Evolutionary conservation across 2,888 invertebrate genomes (phyloP).

Genomic region (Corbicula japonica): DNA sequence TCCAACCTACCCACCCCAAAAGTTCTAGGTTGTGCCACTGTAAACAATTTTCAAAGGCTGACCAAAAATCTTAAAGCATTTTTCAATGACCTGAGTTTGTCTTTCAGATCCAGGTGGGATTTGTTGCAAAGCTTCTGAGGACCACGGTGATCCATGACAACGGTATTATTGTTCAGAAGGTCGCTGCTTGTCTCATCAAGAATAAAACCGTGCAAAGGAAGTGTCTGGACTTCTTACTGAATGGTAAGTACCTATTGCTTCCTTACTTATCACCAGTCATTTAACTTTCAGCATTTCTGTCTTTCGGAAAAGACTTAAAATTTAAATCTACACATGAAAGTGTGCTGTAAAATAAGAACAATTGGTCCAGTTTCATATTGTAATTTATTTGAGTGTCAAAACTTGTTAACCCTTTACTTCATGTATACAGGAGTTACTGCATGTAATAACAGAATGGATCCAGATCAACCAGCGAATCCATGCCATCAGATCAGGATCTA

Average conservation of each 20-base stretch:
- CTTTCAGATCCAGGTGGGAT: neutral
- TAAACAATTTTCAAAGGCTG: too few relatives aligned
- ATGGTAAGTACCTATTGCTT: neutral
- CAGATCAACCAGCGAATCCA: too few relatives aligned
- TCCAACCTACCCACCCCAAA: neutral
- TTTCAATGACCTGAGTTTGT: neutral
- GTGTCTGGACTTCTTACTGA: constrained; percentile 6
- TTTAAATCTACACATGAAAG: neutral
- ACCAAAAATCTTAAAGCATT: too few relatives aligned
- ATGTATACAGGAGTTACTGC: too few relatives aligned
- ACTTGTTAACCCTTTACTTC: neutral
- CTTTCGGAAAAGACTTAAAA: neutral
- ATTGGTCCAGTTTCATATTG: neutral
- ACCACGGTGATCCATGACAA: neutral
- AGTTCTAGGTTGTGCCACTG: neutral
- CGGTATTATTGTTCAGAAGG: neutral
- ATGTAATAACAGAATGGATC: too few relatives aligned
- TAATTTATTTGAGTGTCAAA: neutral
- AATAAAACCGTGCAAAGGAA: constrained; percentile 19
- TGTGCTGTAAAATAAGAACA: neutral
- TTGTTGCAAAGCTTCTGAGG: neutral
- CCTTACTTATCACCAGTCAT: neutral
- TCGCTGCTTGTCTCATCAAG: neutral
- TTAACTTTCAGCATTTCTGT: neutral
- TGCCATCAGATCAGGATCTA: too few relatives aligned